Conservation (phyloP, 2,888 invertebrate species). For the Agrochola circellaris region DNA sequence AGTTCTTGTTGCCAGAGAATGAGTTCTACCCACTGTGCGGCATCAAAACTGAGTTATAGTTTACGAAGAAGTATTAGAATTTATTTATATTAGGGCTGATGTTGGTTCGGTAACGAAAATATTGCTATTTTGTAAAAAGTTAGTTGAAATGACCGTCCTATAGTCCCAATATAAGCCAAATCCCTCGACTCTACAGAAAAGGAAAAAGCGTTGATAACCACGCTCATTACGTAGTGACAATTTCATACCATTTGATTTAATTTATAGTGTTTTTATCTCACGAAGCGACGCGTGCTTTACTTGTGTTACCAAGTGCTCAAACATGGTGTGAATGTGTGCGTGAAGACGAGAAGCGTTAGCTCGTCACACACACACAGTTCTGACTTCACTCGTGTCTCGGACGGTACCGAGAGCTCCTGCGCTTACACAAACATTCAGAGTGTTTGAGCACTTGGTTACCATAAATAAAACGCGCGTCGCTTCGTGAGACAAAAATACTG, state of each 20-base stretch:
- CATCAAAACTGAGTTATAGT: conserved; percentile 74
- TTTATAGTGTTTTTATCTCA: too few species aligned
- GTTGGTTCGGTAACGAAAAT: neutral
- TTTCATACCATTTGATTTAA: neutral
- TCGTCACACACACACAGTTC: too few species aligned
- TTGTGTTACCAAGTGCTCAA: too few species aligned
- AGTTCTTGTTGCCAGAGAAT: conserved; percentile 76
- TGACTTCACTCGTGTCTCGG: too few species aligned
- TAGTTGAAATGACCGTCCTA: neutral
- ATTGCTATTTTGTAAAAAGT: neutral
- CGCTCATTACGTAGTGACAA: neutral
- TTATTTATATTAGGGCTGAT: conserved; percentile 24
- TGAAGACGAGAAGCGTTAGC: too few species aligned
- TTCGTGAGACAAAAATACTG: too few species aligned
- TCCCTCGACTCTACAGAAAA: neutral
- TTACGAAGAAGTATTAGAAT: conserved; percentile 49
- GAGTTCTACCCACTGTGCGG: conserved; percentile 80
- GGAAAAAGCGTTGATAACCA: neutral
- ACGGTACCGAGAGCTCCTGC: too few species aligned
- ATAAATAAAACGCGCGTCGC: too few species aligned
- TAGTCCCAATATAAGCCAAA: neutral
- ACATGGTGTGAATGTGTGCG: too few species aligned
- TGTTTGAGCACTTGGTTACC: too few species aligned
- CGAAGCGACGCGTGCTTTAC: too few species aligned
- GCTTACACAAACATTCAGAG: too few species aligned